Base-by-base conservation (phyloP, 2,888 invertebrate genomes). In the Pharmacophagus antenor region DNA sequence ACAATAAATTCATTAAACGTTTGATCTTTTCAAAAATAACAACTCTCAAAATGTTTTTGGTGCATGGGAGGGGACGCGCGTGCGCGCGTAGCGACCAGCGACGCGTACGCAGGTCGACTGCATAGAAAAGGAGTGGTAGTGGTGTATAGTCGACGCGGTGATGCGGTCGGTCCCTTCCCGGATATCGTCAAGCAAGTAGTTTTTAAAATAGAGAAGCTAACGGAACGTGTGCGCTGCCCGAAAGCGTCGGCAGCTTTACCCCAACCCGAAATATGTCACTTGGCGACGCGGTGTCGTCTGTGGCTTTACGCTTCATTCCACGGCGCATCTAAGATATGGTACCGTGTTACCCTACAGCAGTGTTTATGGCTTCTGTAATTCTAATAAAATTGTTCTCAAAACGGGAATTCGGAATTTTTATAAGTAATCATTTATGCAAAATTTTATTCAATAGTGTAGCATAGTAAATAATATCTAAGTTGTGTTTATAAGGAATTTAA, bases 141-240 rank as follows among this genome's bases (percentile, higher is more conserved):
- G 75, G 79, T 77, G 60, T 70, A 70, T 70, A 63, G 72, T 68
- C 49, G 49, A 42, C 46, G 56, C 60, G 59, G 50, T 31, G 56
- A 37, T 56, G 56, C 47, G 60, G 68, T 66, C 66, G 69, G 80
- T 79, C 89, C 88, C 89, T 90, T 88, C 83, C 88, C 88, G 87
- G 88, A 88, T 90, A 89, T 85, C 85, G 85, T 77, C 76, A 77
- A 82, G 77, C 80, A 85, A 85, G 85, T 85, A 82, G 83, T 85
- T 88, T 88, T 87, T 88, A 84, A 86, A 89, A 88, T 88, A 89
- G 85, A 88, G 88, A 86, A 88, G 80, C 84, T 82, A 88, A 86
- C 88, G 87, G 85, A 86, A 87, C 88, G 88, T 85, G 87, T 86
- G 80, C 80, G 82, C 84, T 73, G 88, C 80, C 87, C 86, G 85